Conservation (phyloP, 2,113 vertebrate genomes). For the Aythya baeri region DNA sequence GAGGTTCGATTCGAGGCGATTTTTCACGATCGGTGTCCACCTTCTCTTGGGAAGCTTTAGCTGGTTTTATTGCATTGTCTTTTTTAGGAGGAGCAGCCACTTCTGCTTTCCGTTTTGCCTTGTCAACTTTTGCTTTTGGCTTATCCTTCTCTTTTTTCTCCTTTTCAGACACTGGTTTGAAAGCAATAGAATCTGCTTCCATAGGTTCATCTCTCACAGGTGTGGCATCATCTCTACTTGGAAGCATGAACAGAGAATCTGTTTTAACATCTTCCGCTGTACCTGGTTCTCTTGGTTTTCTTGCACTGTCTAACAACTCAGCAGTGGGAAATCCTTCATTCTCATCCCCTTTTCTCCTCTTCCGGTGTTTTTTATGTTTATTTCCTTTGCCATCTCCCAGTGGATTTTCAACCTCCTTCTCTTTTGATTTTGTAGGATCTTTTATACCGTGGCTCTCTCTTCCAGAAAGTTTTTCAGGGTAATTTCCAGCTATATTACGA, state of each 20-base stretch:
- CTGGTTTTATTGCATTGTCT: conserved; percentile 73
- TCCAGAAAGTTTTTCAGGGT: conserved; percentile 76
- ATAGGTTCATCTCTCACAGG: conserved; percentile 96
- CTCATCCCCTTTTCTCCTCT: conserved; percentile 91
- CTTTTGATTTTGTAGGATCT: conserved; percentile 78
- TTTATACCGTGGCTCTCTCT: conserved; percentile 81
- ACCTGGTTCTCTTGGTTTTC: conserved; percentile 75
- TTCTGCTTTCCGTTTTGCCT: conserved; percentile 85
- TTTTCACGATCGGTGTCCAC: conserved; percentile 78
- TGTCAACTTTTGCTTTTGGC: conserved; percentile 81
- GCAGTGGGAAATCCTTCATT: conserved; percentile 74
- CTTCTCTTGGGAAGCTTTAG: conserved; percentile 83
- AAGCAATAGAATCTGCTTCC: conserved; percentile 85
- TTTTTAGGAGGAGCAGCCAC: conserved; percentile 79
- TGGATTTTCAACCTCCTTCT: conserved; percentile 69
- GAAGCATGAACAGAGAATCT: conserved; percentile 75
- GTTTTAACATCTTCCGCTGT: conserved; percentile 79
- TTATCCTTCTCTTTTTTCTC: conserved; percentile 84
- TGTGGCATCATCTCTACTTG: conserved; percentile 88
- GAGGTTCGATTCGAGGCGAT: conserved; percentile 76
- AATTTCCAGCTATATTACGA: conserved; percentile 72
- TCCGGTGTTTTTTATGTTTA: conserved; percentile 87
- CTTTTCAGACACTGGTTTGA: conserved; percentile 82
- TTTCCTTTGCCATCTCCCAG: conserved; percentile 76
- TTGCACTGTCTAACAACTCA: conserved; percentile 74